A percentile compares a stretch with the other conserved stretches of the same genome.
These are phyloP conservation scores for Phyllostomus hastatus DNA, from an alignment of 2,113 vertebrate genomes.

Conservation along the genomic window DNA sequence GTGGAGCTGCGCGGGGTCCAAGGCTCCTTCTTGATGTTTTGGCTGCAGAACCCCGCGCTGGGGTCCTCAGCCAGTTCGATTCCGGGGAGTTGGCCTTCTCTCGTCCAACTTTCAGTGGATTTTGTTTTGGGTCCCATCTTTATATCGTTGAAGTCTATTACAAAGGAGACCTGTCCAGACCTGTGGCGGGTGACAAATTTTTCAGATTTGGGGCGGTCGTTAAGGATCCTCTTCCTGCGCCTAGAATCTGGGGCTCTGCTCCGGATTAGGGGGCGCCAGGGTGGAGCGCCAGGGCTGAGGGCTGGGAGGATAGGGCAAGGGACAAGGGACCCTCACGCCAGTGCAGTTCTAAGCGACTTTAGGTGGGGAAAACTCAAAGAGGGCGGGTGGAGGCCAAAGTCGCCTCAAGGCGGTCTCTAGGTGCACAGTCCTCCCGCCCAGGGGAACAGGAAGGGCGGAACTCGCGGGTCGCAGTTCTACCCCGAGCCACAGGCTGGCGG, in stretches of 20 bases:
- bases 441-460: background rate
- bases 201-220: background rate
- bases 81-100: background rate
- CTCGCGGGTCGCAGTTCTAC: background rate
- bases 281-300: background rate
- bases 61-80: background rate
- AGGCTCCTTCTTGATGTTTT: background rate
- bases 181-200: rapidly evolving
- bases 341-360: background rate
- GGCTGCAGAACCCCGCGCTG: rapidly evolving
- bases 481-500: rapidly evolving
- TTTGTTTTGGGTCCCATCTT: background rate
- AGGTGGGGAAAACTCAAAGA: background rate
- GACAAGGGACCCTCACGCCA: rapidly evolving
- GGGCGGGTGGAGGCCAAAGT: background rate
- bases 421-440: too few species aligned
- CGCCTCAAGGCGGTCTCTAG: rapidly evolving
- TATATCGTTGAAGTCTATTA: background rate
- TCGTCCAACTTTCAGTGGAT: background rate
- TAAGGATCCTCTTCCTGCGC: background rate
- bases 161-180: background rate
- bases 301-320: background rate
- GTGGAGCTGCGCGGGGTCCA: background rate
- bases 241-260: background rate
- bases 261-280: rapidly evolving